Evolutionary conservation across 2,113 vertebrate species (phyloP).

Genomic region (Girardinichthys multiradiatus): DNA sequence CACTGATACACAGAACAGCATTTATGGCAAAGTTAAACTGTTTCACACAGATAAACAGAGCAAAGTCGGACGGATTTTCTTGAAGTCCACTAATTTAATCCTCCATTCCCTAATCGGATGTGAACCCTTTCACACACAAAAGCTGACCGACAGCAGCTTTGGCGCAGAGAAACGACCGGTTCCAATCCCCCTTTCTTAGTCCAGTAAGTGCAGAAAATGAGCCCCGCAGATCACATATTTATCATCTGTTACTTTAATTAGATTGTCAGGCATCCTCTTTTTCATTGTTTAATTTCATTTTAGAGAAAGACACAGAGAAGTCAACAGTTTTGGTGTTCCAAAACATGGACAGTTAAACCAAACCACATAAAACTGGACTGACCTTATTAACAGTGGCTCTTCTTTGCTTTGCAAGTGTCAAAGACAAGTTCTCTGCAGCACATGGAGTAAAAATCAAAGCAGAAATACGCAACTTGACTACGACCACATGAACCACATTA

Average conservation of each 20-base stretch:
- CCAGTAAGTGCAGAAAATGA: constrained; percentile 22
- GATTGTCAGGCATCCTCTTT: constrained; percentile 40
- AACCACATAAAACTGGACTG: constrained; percentile 17
- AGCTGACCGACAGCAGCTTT: constrained; percentile 70
- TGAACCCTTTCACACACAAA: constrained; percentile 73
- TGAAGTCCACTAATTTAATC: constrained; percentile 80
- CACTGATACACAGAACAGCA: constrained; percentile 29
- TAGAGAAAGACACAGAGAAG: not conserved
- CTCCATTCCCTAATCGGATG: constrained; percentile 74
- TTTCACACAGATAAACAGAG: constrained; percentile 67
- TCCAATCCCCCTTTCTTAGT: constrained; percentile 48
- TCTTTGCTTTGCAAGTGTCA: not conserved
- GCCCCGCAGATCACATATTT: constrained; percentile 20
- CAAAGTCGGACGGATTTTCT: constrained; percentile 70
- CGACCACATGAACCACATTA: constrained; percentile 87
- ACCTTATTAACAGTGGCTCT: constrained; percentile 1
- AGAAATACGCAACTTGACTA: constrained; percentile 70
- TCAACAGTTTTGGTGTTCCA: not conserved
- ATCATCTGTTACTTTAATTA: constrained; percentile 15
- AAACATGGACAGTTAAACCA: not conserved
- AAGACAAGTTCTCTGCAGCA: constrained; percentile 23
- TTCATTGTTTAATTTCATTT: constrained; percentile 21
- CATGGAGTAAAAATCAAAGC: constrained; percentile 36
- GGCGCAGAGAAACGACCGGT: constrained; percentile 46
- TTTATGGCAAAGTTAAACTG: constrained; percentile 50